Percentiles rank a stretch among this genome's conserved stretches.
These are phyloP conservation scores for Pharmacophagus antenor DNA, from an alignment of 2,888 invertebrate genomes.

Conservation along the genomic window DNA sequence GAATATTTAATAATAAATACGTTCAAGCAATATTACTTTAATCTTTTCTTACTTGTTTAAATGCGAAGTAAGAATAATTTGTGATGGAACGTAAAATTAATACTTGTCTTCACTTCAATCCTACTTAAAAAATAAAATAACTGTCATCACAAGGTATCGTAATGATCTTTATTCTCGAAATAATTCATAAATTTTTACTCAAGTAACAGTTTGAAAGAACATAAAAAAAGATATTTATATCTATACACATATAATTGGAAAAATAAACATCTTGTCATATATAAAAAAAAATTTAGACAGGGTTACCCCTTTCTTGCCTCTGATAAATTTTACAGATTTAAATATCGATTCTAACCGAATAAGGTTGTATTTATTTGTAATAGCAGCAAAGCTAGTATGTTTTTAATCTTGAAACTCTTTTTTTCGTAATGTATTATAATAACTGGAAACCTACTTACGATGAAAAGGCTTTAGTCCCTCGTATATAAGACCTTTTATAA, in stretches of 20 bases:
- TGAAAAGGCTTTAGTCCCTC: not conserved
- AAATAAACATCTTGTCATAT: no score
- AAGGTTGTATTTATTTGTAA: not conserved
- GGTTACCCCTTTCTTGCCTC: not conserved
- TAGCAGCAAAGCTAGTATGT: no score
- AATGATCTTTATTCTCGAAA: no score
- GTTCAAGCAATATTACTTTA: not conserved
- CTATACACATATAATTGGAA: no score
- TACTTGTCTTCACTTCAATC: not conserved
- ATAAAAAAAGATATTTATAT: no score
- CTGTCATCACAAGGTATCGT: no score
- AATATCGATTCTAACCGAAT: not conserved
- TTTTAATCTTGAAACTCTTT: not conserved
- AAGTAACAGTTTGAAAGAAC: no score
- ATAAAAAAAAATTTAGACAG: no score
- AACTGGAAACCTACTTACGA: not conserved
- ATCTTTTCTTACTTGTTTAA: not conserved
- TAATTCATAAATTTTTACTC: no score
- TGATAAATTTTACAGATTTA: not conserved
- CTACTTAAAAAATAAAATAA: not conserved
- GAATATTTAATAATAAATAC: slow-evolving; percentile 6
- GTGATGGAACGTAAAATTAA: not conserved
- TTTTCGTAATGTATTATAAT: no score
- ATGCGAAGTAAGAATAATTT: not conserved
- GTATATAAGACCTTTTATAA: not conserved